phyloP scores from a whole-genome alignment of 1,140 invertebrate genomes.

The Argopecten irradians region DNA sequence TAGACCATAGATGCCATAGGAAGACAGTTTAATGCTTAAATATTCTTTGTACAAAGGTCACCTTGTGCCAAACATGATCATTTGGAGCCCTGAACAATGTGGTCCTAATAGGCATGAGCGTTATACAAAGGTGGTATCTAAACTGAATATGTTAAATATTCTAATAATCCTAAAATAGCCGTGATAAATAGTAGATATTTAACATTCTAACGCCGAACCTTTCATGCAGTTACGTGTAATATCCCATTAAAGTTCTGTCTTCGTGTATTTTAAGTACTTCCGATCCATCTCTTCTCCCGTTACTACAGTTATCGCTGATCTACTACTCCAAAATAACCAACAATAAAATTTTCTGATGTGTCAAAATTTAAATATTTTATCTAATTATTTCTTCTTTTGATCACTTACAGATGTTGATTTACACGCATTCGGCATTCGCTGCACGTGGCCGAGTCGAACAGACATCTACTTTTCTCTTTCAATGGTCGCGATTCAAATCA shows the following conservation, averaged over 20 bases:
- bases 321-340: neutral
- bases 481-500: neutral
- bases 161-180: neutral
- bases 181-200: no score
- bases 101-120: no score
- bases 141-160: neutral
- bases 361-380: constrained; percentile 3
- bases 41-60: no score
- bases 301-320: neutral
- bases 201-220: no score
- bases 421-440: neutral
- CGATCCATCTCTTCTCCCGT: neutral
- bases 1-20: no score
- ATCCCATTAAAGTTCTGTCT: neutral
- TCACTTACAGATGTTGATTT: constrained; percentile 7
- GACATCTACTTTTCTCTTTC: neutral
- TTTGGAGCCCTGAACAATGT: no score
- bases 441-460: neutral
- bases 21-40: no score
- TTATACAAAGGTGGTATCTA: neutral
- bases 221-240: neutral
- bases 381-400: constrained; percentile 17
- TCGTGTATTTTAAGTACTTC: neutral
- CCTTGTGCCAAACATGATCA: no score
- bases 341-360: neutral